A percentile compares a stretch with the other conserved stretches of the same genome.
These are phyloP conservation scores for Deilephila elpenor DNA, from an alignment of 2,888 invertebrate genomes.

Conservation along the genomic window DNA sequence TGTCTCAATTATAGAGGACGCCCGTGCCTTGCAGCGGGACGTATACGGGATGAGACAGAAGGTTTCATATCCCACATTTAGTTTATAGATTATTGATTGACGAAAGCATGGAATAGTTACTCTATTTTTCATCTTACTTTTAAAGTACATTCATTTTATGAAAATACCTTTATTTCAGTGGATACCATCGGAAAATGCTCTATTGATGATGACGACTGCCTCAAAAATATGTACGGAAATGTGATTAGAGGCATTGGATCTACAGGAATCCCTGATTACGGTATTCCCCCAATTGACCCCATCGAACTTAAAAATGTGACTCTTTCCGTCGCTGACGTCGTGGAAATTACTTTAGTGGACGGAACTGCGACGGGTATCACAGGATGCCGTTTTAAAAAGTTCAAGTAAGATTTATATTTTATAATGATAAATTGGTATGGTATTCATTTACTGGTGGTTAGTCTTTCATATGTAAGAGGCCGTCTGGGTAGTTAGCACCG, in stretches of 20 bases:
- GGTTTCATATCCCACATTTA: too few species aligned
- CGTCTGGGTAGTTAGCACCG: too few species aligned
- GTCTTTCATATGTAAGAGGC: too few species aligned
- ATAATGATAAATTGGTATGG: too few species aligned
- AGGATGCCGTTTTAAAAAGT: conserved; percentile 36
- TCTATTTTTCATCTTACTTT: neutral
- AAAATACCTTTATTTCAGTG: conserved; percentile 37
- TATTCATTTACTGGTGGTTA: too few species aligned
- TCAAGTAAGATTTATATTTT: conserved; percentile 32
- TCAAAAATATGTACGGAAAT: conserved; percentile 26
- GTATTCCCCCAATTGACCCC: conserved; percentile 39
- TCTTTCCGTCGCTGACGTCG: conserved; percentile 35
- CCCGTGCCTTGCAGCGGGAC: too few species aligned
- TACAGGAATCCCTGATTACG: conserved; percentile 38
- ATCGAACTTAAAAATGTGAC: conserved; percentile 33
- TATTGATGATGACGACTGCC: conserved; percentile 39
- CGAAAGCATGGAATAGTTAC: too few species aligned
- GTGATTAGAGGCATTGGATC: conserved; percentile 23
- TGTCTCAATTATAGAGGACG: too few species aligned
- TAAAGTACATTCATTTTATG: neutral
- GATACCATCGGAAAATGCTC: conserved; percentile 38
- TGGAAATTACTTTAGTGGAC: conserved; percentile 39
- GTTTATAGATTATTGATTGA: too few species aligned
- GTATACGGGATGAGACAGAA: too few species aligned
- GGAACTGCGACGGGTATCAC: conserved; percentile 39